These are phyloP conservation scores for Callionymus lyra DNA, from an alignment of 2,113 vertebrate species.

Conservation along the genomic window DNA sequence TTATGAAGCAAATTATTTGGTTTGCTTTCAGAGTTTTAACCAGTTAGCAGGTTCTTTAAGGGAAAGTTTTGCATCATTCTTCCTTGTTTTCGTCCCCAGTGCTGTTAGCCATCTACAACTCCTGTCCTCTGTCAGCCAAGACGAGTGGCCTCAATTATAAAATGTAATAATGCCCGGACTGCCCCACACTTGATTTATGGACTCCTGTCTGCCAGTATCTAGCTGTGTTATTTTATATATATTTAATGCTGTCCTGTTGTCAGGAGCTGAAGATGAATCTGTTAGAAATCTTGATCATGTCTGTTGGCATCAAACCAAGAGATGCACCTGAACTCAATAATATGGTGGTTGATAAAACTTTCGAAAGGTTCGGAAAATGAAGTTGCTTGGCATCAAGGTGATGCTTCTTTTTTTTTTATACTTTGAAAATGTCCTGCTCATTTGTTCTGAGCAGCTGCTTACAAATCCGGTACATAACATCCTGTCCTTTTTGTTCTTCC, in stretches of 20 bases:
- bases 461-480: no score
- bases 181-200: slow-evolving; percentile 11
- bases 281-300: no score
- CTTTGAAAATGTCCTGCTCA: no score
- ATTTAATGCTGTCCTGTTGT: slow-evolving; percentile 5
- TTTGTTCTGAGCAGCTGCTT: no score
- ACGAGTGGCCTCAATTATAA: not conserved
- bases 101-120: not conserved
- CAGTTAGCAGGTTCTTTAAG: not conserved
- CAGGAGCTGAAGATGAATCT: not conserved
- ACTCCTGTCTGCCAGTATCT: not conserved
- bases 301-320: no score
- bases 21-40: not conserved
- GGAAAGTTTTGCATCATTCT: not conserved
- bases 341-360: no score
- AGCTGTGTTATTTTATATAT: not conserved
- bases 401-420: no score
- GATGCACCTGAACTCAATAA: no score
- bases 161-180: slow-evolving; percentile 2
- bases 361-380: no score
- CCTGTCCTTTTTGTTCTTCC: no score
- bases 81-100: not conserved
- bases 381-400: no score
- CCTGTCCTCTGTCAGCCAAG: slow-evolving; percentile 3
- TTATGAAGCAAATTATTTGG: no score